Percentiles rank a stretch among this genome's conserved stretches.
These are phyloP conservation scores for Cairina moschata DNA, from an alignment of 2,113 vertebrate species.

Conservation along the genomic window DNA sequence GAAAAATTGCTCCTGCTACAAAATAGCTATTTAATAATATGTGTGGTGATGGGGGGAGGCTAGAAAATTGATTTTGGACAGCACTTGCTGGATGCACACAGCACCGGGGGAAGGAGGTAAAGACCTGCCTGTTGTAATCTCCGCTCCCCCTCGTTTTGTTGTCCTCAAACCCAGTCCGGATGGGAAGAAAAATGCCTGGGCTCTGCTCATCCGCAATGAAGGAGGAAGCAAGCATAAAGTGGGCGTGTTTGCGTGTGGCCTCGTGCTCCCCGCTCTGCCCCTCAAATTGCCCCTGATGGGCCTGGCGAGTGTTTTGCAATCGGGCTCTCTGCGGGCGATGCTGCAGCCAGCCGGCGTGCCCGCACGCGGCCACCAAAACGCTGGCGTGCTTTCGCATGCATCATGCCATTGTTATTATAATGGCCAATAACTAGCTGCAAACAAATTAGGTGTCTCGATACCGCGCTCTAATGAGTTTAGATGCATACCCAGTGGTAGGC, in stretches of 20 bases:
- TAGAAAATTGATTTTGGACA: not conserved
- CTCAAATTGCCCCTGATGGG: not conserved
- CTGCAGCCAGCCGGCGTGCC: not conserved
- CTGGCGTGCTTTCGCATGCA: slow-evolving; percentile 15
- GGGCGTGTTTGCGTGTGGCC: not conserved
- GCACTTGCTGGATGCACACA: not conserved
- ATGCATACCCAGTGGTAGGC: slow-evolving; percentile 35
- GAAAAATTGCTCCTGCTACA: not conserved
- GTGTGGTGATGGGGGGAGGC: not conserved
- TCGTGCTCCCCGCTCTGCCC: not conserved
- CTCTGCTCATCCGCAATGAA: not conserved
- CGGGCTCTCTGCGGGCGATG: not conserved
- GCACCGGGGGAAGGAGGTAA: not conserved
- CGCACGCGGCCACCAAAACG: not conserved
- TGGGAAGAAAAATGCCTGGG: not conserved
- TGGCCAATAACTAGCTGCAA: slow-evolving; percentile 1
- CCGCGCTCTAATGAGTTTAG: not conserved
- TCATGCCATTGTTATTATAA: slow-evolving; percentile 15
- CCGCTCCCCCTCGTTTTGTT: not conserved
- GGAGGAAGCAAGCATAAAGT: slow-evolving; percentile 2
- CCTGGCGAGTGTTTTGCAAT: not conserved
- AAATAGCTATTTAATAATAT: rapidly evolving
- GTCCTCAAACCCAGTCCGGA: not conserved
- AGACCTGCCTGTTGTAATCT: not conserved
- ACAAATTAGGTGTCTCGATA: not conserved